Evolutionary conservation across 2,113 vertebrate species (phyloP), one percentile per base, ranked within the genome.

Genomic region (Eleginops maclovinus): DNA sequence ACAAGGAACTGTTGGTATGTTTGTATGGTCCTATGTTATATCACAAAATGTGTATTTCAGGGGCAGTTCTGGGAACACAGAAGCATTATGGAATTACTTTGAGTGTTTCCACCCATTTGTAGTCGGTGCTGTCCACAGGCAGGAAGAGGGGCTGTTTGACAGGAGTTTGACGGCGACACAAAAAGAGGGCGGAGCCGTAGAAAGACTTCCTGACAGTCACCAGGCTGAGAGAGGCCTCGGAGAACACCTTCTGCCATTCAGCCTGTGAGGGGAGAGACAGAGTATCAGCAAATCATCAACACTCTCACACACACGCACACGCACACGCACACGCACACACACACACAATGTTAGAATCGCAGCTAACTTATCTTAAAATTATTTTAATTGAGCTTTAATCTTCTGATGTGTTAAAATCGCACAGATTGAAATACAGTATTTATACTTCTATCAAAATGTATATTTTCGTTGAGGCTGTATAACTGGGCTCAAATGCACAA

Each of bases 31-130:
- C n/a, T n/a, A n/a, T n/a, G n/a, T n/a, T n/a, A n/a, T n/a, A n/a
- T n/a, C n/a, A n/a, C n/a, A 55, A 41, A 22, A n/a, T 4, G 9
- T n/a, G 28, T 44, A 44, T 36, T 46, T 54, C 3, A 5, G 22
- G 6, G n/a, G n/a, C n/a, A n/a, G n/a, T n/a, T n/a, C n/a, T n/a
- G 21, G 21, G 50, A 4, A 31, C 8, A 50, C 31, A 65, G 28
- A 36, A 31, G 12, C 24, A 72, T 41, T 22, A 1, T 3, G 1
- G 21, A 73, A 85, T 17, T 78, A 99, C 98, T 96, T 99, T 98
- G 60, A 99, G 93, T 1, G 93, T 92, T 49, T 98, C 96, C 82
- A 99, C 96, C 98, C 98, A 99, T 19, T 79, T 91, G 91, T 93
- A 99, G 87, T 95, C 72, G 0, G 87, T 79, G n/a, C 93, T 80